A percentile compares a stretch with the other conserved stretches of the same genome.
phyloP scores from a whole-genome alignment of 2,797 vertebrate genomes.

The Enteromius mattozi region DNA sequence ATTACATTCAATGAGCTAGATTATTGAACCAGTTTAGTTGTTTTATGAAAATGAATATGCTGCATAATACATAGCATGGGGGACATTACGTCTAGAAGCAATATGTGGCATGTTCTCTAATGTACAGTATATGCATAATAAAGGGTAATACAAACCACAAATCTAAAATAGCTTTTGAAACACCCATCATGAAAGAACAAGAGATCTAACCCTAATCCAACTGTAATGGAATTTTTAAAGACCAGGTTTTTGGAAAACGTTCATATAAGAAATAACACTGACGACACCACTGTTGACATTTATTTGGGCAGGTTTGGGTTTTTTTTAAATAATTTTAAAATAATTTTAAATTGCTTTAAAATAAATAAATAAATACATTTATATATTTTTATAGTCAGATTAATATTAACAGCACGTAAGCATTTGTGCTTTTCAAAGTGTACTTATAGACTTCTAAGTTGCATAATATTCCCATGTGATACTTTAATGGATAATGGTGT shows the following conservation, averaged over 20 bases:
- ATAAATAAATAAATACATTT: neutral
- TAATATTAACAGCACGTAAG: neutral
- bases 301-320: too few species aligned
- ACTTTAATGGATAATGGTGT: constrained; percentile 36
- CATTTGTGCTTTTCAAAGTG: constrained; percentile 30
- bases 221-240: neutral
- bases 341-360: neutral
- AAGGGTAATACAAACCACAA: constrained; percentile 30
- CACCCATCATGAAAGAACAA: constrained; percentile 26
- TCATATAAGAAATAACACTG: neutral
- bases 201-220: neutral
- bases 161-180: constrained; percentile 44
- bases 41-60: constrained; percentile 51
- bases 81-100: constrained; percentile 36
- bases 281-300: neutral
- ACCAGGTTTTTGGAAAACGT: constrained; percentile 24
- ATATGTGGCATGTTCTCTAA: constrained; percentile 32
- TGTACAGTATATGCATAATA: constrained; percentile 22
- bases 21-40: constrained; percentile 53
- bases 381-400: neutral
- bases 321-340: too few species aligned
- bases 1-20: constrained; percentile 58
- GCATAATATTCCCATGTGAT: constrained; percentile 23
- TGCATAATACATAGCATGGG: constrained; percentile 30
- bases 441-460: constrained; percentile 21